These are phyloP conservation scores for Drosophila trichaetosa DNA, from an alignment of 2,888 invertebrate genomes.

Conservation along the genomic window DNA sequence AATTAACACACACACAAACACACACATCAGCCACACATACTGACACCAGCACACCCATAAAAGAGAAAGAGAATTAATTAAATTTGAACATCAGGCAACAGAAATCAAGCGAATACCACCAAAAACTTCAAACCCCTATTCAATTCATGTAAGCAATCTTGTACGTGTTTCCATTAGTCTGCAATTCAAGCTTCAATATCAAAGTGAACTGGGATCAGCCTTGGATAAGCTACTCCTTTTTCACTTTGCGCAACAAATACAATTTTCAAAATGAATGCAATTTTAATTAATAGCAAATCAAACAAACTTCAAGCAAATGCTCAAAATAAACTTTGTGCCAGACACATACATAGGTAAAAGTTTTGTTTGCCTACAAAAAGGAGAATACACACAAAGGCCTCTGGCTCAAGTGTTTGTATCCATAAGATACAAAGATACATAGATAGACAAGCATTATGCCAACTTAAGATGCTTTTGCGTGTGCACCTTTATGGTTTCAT, in stretches of 20 bases:
- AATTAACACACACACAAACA: conserved; percentile 66
- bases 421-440: conserved; percentile 35
- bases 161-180: conserved; percentile 81
- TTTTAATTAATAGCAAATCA: conserved; percentile 81
- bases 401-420: conserved; percentile 50
- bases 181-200: conserved; percentile 78
- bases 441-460: conserved; percentile 22
- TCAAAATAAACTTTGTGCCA: conserved; percentile 39
- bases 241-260: conserved; percentile 63
- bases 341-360: conserved; percentile 46
- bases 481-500: conserved; percentile 76
- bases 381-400: background rate
- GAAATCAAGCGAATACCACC: conserved; percentile 11
- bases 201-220: conserved; percentile 3
- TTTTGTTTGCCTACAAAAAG: conserved; percentile 60
- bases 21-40: background rate
- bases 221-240: conserved; percentile 4
- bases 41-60: conserved; percentile 53
- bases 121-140: background rate
- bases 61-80: conserved; percentile 73
- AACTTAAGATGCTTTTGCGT: conserved; percentile 31
- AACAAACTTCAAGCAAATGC: conserved; percentile 68
- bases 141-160: conserved; percentile 68
- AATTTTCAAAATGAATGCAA: conserved; percentile 80
- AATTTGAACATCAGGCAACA: conserved; percentile 57